A percentile compares a stretch with the other conserved stretches of the same genome.
phyloP scores from a whole-genome alignment of 1,140 invertebrate species.

The Procambarus virginalis region DNA sequence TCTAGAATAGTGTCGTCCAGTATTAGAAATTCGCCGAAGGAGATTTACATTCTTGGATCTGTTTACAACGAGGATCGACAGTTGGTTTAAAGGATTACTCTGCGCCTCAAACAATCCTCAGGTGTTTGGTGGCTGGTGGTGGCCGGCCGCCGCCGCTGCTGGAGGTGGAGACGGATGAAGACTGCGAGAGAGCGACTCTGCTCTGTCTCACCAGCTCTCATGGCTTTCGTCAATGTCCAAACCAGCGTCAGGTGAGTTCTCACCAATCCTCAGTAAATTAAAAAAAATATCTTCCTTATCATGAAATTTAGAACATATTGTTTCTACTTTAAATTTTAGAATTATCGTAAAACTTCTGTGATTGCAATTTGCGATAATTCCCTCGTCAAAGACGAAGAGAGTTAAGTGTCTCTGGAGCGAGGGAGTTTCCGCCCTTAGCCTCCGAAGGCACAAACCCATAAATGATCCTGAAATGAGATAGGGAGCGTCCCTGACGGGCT shows the following conservation, averaged over 20 bases:
- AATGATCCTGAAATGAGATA: no score
- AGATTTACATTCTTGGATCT: slow-evolving; percentile 30
- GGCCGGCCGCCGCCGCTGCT: not conserved
- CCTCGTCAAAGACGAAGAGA: no score
- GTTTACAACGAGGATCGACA: not conserved
- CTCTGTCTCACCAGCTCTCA: slow-evolving; percentile 18
- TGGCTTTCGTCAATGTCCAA: slow-evolving; percentile 58
- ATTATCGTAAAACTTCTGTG: no score
- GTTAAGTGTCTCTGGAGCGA: no score
- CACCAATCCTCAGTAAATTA: no score
- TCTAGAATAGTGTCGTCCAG: not conserved
- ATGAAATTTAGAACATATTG: no score
- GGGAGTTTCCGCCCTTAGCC: no score
- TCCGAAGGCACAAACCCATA: no score
- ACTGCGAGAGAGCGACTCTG: not conserved
- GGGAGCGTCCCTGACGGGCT: no score
- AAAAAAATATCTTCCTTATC: no score
- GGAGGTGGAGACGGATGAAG: not conserved
- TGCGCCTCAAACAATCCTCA: not conserved
- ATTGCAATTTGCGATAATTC: no score
- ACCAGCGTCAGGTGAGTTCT: slow-evolving; percentile 38
- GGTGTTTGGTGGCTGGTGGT: not conserved
- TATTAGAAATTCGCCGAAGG: not conserved
- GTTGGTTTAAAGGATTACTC: slow-evolving; percentile 1
- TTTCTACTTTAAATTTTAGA: no score